phyloP scores from a whole-genome alignment of 2,888 invertebrate genomes.

The Eledona agricola region DNA sequence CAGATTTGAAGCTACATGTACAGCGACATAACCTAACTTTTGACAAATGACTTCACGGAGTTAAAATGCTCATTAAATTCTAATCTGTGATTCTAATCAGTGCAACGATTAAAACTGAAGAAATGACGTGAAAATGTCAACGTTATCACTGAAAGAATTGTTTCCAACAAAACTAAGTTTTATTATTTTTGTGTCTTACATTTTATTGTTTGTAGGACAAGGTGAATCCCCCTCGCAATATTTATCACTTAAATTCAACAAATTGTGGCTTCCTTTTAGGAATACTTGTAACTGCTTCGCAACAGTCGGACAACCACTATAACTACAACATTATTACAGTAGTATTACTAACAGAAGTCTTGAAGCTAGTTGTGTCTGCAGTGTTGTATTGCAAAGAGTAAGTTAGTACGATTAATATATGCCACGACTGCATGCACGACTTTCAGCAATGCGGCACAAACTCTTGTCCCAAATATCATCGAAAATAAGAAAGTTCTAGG shows the following conservation, averaged over 20 bases:
- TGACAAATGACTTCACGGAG: background rate
- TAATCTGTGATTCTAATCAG: conserved; percentile 2
- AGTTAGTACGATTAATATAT: conserved; percentile 49
- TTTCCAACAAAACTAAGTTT: conserved; percentile 86
- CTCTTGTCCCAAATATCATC: conserved; percentile 67
- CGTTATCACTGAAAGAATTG: conserved; percentile 69
- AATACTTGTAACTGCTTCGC: conserved; percentile 90
- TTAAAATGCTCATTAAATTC: conserved; percentile 12
- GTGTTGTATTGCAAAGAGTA: conserved; percentile 77
- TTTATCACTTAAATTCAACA: conserved; percentile 9
- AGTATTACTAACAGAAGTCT: conserved; percentile 85
- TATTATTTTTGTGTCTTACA: conserved; percentile 84
- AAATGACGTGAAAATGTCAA: conserved; percentile 48
- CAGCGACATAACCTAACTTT: conserved; percentile 16
- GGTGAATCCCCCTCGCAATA: conserved; percentile 69
- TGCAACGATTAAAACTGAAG: background rate
- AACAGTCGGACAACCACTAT: conserved; percentile 81
- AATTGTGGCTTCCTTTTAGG: conserved; percentile 67
- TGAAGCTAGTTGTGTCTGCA: conserved; percentile 81
- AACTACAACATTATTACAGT: conserved; percentile 89
- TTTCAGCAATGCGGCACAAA: conserved; percentile 70
- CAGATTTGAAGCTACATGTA: too few relatives aligned
- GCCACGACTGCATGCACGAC: conserved; percentile 18
- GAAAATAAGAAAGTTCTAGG: conserved; percentile 74
- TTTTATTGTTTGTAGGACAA: conserved; percentile 90